Percentiles rank a stretch among this genome's conserved stretches.
Conservation (phyloP, 2,113 vertebrate species). For the Genyomyrus donnyi region DNA sequence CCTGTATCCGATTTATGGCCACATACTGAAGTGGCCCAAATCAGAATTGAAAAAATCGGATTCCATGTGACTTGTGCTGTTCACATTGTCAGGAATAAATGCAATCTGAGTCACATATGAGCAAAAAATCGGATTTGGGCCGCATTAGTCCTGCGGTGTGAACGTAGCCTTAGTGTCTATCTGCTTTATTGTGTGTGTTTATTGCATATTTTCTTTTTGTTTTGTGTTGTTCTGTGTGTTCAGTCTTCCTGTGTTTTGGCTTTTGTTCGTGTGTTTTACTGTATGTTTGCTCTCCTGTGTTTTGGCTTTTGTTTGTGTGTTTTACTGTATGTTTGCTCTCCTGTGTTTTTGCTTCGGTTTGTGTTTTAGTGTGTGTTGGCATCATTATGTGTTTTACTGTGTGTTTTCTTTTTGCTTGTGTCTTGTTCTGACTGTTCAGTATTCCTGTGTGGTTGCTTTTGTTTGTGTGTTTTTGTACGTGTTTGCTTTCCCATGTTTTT, state of each 20-base stretch:
- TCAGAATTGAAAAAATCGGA: no score
- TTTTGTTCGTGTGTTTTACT: background rate
- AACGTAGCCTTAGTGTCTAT: background rate
- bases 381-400: background rate
- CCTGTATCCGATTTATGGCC: no score
- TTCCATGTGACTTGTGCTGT: no score
- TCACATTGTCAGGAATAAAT: no score
- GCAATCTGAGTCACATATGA: no score
- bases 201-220: background rate
- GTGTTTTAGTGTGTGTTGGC: background rate
- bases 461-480: background rate
- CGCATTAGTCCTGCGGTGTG: no score
- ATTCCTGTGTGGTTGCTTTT: background rate
- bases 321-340: background rate
- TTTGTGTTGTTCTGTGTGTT: background rate
- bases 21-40: no score
- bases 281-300: background rate
- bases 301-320: background rate
- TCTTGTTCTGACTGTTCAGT: background rate
- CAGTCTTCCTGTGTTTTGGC: background rate
- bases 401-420: background rate
- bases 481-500: background rate
- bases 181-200: background rate
- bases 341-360: background rate
- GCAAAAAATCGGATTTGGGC: no score